phyloP scores from a whole-genome alignment of 92 coral and sea anemone species.

The Epizoanthus illoricatus region DNA sequence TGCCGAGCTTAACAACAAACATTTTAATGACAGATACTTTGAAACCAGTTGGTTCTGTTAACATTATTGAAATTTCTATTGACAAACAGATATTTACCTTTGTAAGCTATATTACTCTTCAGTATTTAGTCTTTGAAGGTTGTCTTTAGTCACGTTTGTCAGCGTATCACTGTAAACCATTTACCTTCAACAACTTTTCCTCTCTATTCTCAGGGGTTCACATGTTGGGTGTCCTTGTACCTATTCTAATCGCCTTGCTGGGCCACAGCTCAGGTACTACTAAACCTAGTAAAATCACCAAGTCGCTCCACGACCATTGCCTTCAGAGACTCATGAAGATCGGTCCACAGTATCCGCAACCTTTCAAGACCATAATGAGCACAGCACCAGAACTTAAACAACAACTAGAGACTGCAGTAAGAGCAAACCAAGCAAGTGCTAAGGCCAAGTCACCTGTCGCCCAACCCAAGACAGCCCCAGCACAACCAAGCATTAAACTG shows the following conservation, averaged over 20 bases:
- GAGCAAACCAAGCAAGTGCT: slow-evolving; percentile 82
- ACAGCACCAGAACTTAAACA: slow-evolving; percentile 84
- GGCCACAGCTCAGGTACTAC: slow-evolving; percentile 55
- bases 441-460: slow-evolving; percentile 72
- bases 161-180: background rate
- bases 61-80: background rate
- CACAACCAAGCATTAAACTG: slow-evolving; percentile 88
- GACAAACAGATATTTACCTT: no score
- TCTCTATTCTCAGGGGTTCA: slow-evolving; percentile 72
- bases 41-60: no score
- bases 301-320: slow-evolving; percentile 82
- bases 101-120: no score
- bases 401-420: slow-evolving; percentile 86
- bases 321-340: slow-evolving; percentile 94
- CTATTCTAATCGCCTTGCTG: slow-evolving; percentile 84
- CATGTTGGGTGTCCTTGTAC: slow-evolving; percentile 82
- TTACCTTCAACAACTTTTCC: background rate
- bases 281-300: slow-evolving; percentile 65
- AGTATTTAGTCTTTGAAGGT: no score
- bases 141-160: no score
- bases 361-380: slow-evolving; percentile 91
- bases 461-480: slow-evolving; percentile 79
- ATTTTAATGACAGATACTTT: no score
- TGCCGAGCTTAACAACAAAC: background rate
- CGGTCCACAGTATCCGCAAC: slow-evolving; percentile 97